Conservation (phyloP, 2,113 vertebrate genomes). For the Odocoileus hemionus region DNA sequence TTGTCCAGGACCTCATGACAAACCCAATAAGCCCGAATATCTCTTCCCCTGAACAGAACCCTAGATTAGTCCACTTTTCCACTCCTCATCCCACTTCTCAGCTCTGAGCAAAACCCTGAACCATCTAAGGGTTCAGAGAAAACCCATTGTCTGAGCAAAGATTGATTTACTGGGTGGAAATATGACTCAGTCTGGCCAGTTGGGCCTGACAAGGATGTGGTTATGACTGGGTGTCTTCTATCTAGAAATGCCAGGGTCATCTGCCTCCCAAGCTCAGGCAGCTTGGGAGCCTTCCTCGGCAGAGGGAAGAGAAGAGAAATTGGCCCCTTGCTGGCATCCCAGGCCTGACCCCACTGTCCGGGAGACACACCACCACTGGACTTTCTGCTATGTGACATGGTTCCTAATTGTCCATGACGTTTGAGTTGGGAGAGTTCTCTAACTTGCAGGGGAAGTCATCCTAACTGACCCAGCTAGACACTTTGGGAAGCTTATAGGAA, state of each 20-base stretch:
- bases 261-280: not conserved
- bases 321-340: not conserved
- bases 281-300: not conserved
- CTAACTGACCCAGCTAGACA: not conserved
- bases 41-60: not conserved
- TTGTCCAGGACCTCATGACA: not conserved
- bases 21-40: not conserved
- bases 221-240: not conserved
- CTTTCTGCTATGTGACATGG: not conserved
- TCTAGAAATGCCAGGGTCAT: not conserved
- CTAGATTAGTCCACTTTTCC: not conserved
- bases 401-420: not conserved
- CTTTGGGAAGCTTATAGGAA: not conserved
- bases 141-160: not conserved
- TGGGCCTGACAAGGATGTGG: not conserved
- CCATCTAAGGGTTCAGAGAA: fast-evolving
- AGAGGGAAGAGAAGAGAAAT: not conserved
- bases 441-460: not conserved
- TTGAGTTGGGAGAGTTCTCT: not conserved
- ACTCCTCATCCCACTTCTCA: not conserved
- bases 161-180: not conserved
- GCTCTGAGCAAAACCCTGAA: not conserved
- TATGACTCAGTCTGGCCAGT: not conserved
- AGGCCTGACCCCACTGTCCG: fast-evolving
- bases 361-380: fast-evolving